Base-by-base conservation (phyloP, 2,888 invertebrate species). In the Erebia ligea region DNA sequence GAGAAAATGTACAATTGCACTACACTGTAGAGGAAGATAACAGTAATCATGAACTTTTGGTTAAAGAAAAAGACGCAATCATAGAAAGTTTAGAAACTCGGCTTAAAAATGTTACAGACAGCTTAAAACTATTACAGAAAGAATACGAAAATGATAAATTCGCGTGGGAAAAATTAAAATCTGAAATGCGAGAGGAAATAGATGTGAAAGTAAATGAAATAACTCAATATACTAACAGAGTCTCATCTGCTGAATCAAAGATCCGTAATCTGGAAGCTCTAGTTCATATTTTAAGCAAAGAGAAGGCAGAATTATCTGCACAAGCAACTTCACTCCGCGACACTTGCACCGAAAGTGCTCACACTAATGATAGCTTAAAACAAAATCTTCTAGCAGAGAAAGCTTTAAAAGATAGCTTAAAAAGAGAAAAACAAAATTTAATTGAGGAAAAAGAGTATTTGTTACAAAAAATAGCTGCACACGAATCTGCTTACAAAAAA, bases 1-100 rank as follows among this genome's bases (percentile, higher is more conserved):
- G 80, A 72, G 86, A 87, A 77, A 86, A 84, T 76, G 82, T 82
- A 71, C 82, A 85, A 25, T 71, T 87, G 71, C 84, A 82, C n/a
- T 81, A 80, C 71, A 78, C 79, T 2, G 81, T 86, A 59, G 82
- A 87, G 78, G 81, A 85, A 74, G 82, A 84, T 66, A 86, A 83
- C 21, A 85, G 78, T 70, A 85, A 76, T 52, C 82, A 84, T 73
- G 86, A 85, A 77, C 62, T 80, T 4, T 61, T 82, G 48, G 57
- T 85, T 9, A 85, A 84, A 76, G 86, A 86, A 70, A 87, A 87
- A 71, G 82, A 86, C 67, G 73, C 70, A 45, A 72, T 83, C 11
- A 84, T 88, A 57, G 82, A 84, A 67, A 79, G 77, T 48, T 71
- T 88, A 15, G 84, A 87, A 75, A 75, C 79, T 58, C 79, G 80